Percentiles rank a stretch among this genome's conserved stretches.
Conservation (phyloP, 2,113 vertebrate genomes). For the Tautogolabrus adspersus region DNA sequence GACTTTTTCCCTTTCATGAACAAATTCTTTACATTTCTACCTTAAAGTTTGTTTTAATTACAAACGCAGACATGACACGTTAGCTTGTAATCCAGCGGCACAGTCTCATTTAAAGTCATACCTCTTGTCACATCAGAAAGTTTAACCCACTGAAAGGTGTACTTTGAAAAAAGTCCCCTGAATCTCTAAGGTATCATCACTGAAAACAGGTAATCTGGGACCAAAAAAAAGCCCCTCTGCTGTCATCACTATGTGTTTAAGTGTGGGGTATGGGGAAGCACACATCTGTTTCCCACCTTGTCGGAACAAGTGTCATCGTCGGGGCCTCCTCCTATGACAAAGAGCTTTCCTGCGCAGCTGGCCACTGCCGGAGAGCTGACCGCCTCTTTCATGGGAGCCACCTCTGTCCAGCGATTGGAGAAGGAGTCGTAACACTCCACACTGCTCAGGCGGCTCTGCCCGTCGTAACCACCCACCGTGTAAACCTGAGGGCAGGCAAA, state of each 20-base stretch:
- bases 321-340: slow-evolving; percentile 95
- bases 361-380: slow-evolving; percentile 96
- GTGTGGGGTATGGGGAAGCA: neutral
- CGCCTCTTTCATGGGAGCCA: slow-evolving; percentile 95
- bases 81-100: neutral
- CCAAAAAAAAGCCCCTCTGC: slow-evolving; percentile 7
- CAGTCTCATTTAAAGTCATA: neutral
- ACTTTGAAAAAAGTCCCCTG: neutral
- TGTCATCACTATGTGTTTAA: slow-evolving; percentile 26
- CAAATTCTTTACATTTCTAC: too few relatives aligned
- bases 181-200: slow-evolving; percentile 15
- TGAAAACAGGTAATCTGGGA: neutral
- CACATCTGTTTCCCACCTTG: slow-evolving; percentile 86
- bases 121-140: neutral
- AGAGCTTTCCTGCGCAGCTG: slow-evolving; percentile 94
- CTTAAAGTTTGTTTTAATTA: neutral
- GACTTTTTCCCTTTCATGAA: too few relatives aligned
- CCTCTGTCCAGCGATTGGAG: slow-evolving; percentile 97
- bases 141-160: neutral
- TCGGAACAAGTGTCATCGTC: slow-evolving; percentile 98
- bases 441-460: slow-evolving; percentile 94
- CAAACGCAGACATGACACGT: neutral
- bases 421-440: slow-evolving; percentile 98
- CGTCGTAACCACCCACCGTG: slow-evolving; percentile 96
- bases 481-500: slow-evolving; percentile 87